Conservation (phyloP, 1,140 invertebrate genomes). For the Hypsibius dujardini region DNA sequence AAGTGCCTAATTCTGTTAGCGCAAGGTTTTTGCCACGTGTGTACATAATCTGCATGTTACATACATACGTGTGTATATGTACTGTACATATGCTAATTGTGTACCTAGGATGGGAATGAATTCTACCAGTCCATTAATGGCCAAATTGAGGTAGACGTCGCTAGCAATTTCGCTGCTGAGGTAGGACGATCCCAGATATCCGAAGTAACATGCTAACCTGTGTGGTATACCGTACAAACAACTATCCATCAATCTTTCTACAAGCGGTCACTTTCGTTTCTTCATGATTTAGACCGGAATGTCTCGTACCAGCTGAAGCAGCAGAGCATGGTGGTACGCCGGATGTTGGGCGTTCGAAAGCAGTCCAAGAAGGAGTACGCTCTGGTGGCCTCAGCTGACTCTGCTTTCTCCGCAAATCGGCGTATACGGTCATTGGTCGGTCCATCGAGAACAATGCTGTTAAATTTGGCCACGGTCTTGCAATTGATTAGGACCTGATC, state of each 20-base stretch:
- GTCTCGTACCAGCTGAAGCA: background rate
- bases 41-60: too few relatives aligned
- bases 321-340: background rate
- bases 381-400: background rate
- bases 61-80: too few relatives aligned
- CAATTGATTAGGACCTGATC: background rate
- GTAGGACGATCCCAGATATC: background rate
- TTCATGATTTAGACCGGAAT: background rate
- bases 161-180: background rate
- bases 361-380: slow-evolving; percentile 7
- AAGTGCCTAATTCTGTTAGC: too few relatives aligned
- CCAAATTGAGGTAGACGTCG: slow-evolving; percentile 2
- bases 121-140: background rate
- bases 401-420: background rate
- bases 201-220: background rate
- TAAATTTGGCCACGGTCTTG: background rate
- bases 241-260: too few relatives aligned
- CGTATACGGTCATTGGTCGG: background rate
- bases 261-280: too few relatives aligned
- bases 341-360: background rate
- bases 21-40: too few relatives aligned
- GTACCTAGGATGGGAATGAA: background rate
- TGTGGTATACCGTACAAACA: background rate
- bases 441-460: background rate
- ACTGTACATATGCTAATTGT: background rate